Evolutionary conservation across 2,888 invertebrate species (phyloP).

Genomic region (Acleris laterana): DNA sequence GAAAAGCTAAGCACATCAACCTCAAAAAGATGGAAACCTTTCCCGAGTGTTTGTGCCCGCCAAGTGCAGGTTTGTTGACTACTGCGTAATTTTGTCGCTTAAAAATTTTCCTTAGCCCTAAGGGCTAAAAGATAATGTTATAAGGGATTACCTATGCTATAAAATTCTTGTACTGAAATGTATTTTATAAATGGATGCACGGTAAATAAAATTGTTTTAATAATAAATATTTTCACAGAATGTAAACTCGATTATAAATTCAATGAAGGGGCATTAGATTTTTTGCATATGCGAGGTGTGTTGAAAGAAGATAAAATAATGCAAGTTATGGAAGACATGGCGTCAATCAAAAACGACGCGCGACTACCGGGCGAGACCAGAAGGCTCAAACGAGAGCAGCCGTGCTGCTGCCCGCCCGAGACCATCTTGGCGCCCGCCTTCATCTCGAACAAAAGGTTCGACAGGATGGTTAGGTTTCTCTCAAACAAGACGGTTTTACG

Average conservation of each 20-base stretch:
- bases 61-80: conserved; percentile 58
- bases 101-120: no score
- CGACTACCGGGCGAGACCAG: neutral
- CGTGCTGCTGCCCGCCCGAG: conserved; percentile 61
- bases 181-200: no score
- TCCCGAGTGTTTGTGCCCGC: conserved; percentile 59
- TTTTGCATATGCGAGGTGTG: conserved; percentile 55
- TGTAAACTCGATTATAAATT: conserved; percentile 57
- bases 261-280: conserved; percentile 54
- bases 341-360: conserved; percentile 3
- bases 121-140: no score
- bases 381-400: conserved; percentile 19
- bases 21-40: conserved; percentile 41
- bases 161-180: no score
- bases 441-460: conserved; percentile 59
- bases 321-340: conserved; percentile 41
- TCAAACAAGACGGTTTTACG: neutral
- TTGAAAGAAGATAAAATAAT: conserved; percentile 47
- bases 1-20: conserved; percentile 45
- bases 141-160: no score
- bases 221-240: conserved; percentile 48
- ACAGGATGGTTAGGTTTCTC: conserved; percentile 49
- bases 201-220: no score
- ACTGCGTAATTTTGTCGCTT: no score
- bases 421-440: conserved; percentile 60